phyloP scores from a whole-genome alignment of 64 coral and sea anemone genomes.

The Actinia equina region DNA sequence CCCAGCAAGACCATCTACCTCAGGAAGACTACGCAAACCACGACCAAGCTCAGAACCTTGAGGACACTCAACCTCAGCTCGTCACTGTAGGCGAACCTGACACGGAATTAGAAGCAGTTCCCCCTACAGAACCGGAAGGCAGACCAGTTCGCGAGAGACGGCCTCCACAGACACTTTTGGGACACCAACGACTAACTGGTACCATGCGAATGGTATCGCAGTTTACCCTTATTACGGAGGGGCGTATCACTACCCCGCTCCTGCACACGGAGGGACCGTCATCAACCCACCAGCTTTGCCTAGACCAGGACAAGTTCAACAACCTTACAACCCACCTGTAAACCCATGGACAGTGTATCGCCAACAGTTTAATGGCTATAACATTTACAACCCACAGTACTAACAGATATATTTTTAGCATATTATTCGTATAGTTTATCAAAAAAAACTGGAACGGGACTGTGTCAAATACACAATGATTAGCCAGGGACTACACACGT shows the following conservation, averaged over 20 bases:
- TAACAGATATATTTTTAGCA: too few species aligned
- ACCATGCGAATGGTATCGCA: slow-evolving; percentile 10
- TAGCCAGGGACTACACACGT: too few species aligned
- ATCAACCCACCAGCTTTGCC: neutral
- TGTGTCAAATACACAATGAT: neutral
- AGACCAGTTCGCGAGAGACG: slow-evolving; percentile 10
- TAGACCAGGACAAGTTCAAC: slow-evolving; percentile 3
- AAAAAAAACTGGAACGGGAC: too few species aligned
- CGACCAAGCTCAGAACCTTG: neutral
- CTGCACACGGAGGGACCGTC: neutral
- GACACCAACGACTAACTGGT: slow-evolving; percentile 8
- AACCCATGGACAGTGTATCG: neutral
- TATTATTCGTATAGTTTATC: too few species aligned
- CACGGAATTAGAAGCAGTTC: neutral
- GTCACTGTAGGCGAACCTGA: neutral
- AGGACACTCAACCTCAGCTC: neutral
- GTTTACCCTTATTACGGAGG: neutral
- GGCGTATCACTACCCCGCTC: neutral
- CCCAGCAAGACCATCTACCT: neutral
- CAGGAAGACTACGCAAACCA: neutral
- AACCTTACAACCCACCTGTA: neutral
- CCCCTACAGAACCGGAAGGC: neutral
- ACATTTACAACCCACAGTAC: neutral
- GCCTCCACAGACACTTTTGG: neutral
- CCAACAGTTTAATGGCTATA: neutral